Base-by-base conservation (phyloP, 2,888 invertebrate genomes). In the Drosophila neoperkinsi region DNA sequence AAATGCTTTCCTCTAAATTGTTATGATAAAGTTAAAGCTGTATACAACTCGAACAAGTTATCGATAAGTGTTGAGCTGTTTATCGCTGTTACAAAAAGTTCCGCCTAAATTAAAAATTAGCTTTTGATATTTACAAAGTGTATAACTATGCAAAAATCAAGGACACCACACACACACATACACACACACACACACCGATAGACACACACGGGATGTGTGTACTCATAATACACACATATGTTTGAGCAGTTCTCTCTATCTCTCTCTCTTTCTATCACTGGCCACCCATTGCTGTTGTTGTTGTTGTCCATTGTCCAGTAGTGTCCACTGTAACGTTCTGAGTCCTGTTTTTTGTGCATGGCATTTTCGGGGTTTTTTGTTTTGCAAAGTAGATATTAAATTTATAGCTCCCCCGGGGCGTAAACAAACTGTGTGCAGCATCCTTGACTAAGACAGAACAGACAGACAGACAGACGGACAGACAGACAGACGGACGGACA, bases 361-460 rank as follows among this genome's bases (percentile, higher is more conserved):
- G 58, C 69, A 74, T 84, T 79, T 82, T 25, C 46, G 43, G 83
- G 82, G 46, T 84, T 85, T 86, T 87, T 88, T 87, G 87, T 86
- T 82, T 90, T 90, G 90, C 90, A 90, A 90, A 91, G 90, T 90
- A 91, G 90, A 91, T 90, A 91, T 91, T 90, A 91, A 92, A 93
- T 93, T 93, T 93, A 93, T 93, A 91, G 93, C 90, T 92, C 93
- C 92, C 93, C 71, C 77, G 79, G 92, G 91, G 93, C 88, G 86
- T 84, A 85, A 87, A 77, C 89, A 91, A 90, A 86, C 46, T 46
- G 81, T 85, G 86, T 83, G 68, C 41, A 50, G 73, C 69, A 79
- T 77, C 79, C 82, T 74, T 68, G 68, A 68, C 74, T 41, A 60
- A 74, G 73, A 43, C 64, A 25, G 46, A 13, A 43, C 7, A 71